Base-by-base conservation (phyloP, 1,140 invertebrate species). In the Carcinoscorpius rotundicauda region DNA sequence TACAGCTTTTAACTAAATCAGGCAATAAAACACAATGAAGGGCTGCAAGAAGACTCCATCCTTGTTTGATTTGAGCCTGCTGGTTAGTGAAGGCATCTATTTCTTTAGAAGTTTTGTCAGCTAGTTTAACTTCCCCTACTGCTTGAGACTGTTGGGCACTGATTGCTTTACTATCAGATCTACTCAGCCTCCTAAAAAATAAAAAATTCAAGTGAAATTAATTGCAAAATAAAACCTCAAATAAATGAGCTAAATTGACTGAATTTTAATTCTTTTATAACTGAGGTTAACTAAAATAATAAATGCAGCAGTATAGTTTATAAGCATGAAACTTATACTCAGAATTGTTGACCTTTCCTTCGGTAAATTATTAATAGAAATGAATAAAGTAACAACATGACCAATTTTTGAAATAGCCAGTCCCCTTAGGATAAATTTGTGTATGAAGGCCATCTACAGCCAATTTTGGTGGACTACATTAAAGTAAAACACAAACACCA, bases 21-120 rank as follows among this genome's bases (percentile, higher is more conserved):
- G 96, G 93, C 60, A 99, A 78, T 10, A 98, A 80, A 49, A 98
- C 92, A 74, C 96, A 98, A 77, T 99, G 96, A 49, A 98, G 81
- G 0, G 95, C 94, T 4, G 95, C 93, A 51, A 99, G 76, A 8
- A 95, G 80, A 49, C 92, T 96, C 96, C 97, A 99, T 61, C 94
- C 93, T 75, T 97, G 91, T 78, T 95, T 95, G 64, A 95, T 93
- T 73, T 91, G 88, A 3, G 90, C 86, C 72, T 93, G 89, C 71
- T 92, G 89, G 29, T 87, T 87, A 2, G 86, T 86, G 59, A 87
- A 84, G 63, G 87, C 82, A 74, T 92, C 88, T 72, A 90, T 87
- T 49, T 85, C 84, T 70, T 89, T 87, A 85, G 5, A 29, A 29
- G 29, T 29, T 29, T 29, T 29, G 29, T 29, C 29, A 29, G 29